Evolutionary conservation across 1,140 invertebrate genomes (phyloP).

Genomic region (Drosophila subobscura): DNA sequence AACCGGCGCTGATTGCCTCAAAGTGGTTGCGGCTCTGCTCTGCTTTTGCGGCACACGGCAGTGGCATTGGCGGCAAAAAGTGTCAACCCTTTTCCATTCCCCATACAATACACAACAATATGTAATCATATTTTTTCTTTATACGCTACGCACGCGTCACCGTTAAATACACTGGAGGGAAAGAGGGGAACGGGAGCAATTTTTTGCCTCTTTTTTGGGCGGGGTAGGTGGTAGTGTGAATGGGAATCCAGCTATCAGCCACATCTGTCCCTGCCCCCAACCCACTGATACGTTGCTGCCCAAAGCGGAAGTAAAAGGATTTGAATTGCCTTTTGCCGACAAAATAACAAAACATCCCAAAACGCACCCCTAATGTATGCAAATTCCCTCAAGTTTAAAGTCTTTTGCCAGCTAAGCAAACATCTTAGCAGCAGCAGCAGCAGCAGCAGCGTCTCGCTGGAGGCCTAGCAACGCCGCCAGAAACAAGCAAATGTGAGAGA

Average conservation of each 20-base stretch:
- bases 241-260: slow-evolving; percentile 76
- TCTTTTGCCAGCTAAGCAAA: slow-evolving; percentile 63
- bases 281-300: slow-evolving; percentile 51
- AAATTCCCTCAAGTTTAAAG: slow-evolving; percentile 71
- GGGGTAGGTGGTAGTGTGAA: slow-evolving; percentile 14
- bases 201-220: no score
- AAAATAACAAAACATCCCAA: slow-evolving; percentile 51
- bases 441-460: slow-evolving; percentile 25
- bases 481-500: slow-evolving; percentile 9
- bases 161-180: slow-evolving; percentile 14
- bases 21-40: slow-evolving; percentile 52
- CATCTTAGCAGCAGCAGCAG: slow-evolving; percentile 37
- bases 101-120: slow-evolving; percentile 54
- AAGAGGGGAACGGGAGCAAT: neutral
- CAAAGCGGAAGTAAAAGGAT: slow-evolving; percentile 79
- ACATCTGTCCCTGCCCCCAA: slow-evolving; percentile 61
- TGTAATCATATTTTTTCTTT: slow-evolving; percentile 78
- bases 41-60: slow-evolving; percentile 30
- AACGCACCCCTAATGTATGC: slow-evolving; percentile 64
- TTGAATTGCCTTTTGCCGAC: slow-evolving; percentile 69
- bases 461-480: slow-evolving; percentile 18
- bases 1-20: slow-evolving; percentile 63
- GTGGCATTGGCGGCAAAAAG: slow-evolving; percentile 23
- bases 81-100: slow-evolving; percentile 69
- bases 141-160: slow-evolving; percentile 61